These are phyloP conservation scores for Orchesella cincta DNA, from an alignment of 1,140 invertebrate species.

Conservation along the genomic window DNA sequence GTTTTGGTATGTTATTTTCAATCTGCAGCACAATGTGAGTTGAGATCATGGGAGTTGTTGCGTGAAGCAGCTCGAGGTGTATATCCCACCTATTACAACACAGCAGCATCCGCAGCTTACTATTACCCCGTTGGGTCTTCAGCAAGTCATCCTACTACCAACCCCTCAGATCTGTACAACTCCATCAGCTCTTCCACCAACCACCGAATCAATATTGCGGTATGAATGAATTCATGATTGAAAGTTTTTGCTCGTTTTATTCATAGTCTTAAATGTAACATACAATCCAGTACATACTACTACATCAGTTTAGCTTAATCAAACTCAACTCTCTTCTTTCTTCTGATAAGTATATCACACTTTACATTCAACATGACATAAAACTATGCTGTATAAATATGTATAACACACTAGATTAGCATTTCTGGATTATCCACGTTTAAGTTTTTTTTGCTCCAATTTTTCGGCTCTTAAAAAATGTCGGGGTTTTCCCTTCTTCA, in stretches of 20 bases:
- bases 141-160: not conserved
- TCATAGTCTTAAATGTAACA: too few relatives aligned
- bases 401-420: too few relatives aligned
- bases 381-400: too few relatives aligned
- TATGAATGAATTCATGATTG: slow-evolving; percentile 6
- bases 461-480: too few relatives aligned
- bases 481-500: too few relatives aligned
- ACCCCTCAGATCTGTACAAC: not conserved
- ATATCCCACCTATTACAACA: slow-evolving; percentile 11
- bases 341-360: too few relatives aligned
- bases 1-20: not conserved
- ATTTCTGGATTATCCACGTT: too few relatives aligned
- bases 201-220: slow-evolving; percentile 17
- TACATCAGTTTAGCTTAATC: too few relatives aligned
- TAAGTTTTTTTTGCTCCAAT: too few relatives aligned
- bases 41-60: slow-evolving; percentile 32
- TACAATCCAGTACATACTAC: too few relatives aligned
- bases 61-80: slow-evolving; percentile 32
- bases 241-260: not conserved
- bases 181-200: not conserved
- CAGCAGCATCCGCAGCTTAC: slow-evolving; percentile 29
- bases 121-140: slow-evolving; percentile 6
- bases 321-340: too few relatives aligned
- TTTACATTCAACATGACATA: too few relatives aligned
- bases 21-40: slow-evolving; percentile 46